Base-by-base conservation (phyloP, 2,888 invertebrate genomes). In the Epinotia ramella region DNA sequence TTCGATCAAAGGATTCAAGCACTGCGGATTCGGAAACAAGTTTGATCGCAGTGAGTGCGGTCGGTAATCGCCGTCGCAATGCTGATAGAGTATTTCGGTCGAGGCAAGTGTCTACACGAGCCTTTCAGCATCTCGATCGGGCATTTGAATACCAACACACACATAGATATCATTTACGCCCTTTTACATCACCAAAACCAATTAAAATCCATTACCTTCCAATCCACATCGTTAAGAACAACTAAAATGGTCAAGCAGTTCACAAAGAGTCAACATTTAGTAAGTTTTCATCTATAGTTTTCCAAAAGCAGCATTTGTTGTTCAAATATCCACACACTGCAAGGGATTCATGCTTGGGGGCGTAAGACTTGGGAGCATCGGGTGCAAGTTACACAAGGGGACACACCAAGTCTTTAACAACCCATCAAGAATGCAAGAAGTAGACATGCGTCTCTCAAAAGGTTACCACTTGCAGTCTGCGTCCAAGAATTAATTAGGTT, bases 61-160 rank as follows among this genome's bases (percentile, higher is more conserved):
- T 92, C 92, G 92, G 92, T 90, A 89, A 82, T 82, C 85, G 85
- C 91, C 90, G 86, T 90, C 93, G 88, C 80, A 86, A 90, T 94
- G 93, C 94, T 93, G 94, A 94, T 94, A 94, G 93, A 89, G 94
- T 88, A 92, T 86, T 91, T 90, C 76, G 88, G 91, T 89, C 91
- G 84, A 81, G 89, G 89, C 91, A 88, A 84, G 86, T 85, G 81
- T 81, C 85, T 86, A 84, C 86, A 85, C 84, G 83, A 90, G 90
- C 91, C 90, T 86, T 86, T 91, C 93, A 94, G 94, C 94, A 93
- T 93, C 93, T 91, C 93, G 92, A 93, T 94, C 94, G 94, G 93
- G 94, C 96, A 96, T 96, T 96, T 96, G 96, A 96, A 96, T 96
- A 96, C 96, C 96, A 96, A 96, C 96, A 96, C 96, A 96, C 94